A percentile compares a stretch with the other conserved stretches of the same genome.
Evolutionary conservation across 2,888 invertebrate species (phyloP).

Genomic region (Acleris cristana): DNA sequence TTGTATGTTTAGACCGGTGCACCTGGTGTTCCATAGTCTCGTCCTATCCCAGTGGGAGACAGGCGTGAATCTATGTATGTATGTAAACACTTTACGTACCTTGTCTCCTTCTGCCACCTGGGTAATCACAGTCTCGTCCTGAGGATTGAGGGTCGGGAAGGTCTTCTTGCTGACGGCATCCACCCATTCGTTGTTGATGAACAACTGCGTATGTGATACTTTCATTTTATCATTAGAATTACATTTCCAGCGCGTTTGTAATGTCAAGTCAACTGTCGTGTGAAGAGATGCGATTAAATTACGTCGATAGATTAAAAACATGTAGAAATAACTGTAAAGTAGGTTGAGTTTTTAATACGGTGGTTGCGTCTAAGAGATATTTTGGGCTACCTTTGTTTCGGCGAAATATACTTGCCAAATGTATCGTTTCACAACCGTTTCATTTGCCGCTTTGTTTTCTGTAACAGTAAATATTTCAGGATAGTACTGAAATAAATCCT

Average conservation of each 20-base stretch:
- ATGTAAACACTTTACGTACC: conserved; percentile 68
- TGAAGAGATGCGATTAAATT: neutral
- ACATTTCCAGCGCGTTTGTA: neutral
- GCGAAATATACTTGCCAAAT: too few relatives aligned
- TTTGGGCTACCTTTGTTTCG: too few relatives aligned
- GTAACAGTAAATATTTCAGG: too few relatives aligned
- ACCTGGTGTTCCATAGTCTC: too few relatives aligned
- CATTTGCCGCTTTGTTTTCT: too few relatives aligned
- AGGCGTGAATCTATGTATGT: too few relatives aligned
- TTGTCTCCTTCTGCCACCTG: conserved; percentile 93
- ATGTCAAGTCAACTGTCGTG: neutral
- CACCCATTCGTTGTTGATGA: conserved; percentile 91
- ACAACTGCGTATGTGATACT: conserved; percentile 80
- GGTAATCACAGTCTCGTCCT: conserved; percentile 88
- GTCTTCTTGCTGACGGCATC: conserved; percentile 92
- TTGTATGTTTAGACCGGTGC: too few relatives aligned
- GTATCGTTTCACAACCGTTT: too few relatives aligned
- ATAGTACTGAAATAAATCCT: too few relatives aligned
- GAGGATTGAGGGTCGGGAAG: conserved; percentile 92
- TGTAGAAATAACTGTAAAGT: neutral
- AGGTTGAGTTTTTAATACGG: neutral
- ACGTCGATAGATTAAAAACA: neutral
- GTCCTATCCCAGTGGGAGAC: too few relatives aligned
- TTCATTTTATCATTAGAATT: neutral
- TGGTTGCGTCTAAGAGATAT: neutral